phyloP scores from a whole-genome alignment of 2,888 invertebrate genomes.

The Tetragnatha montana region DNA sequence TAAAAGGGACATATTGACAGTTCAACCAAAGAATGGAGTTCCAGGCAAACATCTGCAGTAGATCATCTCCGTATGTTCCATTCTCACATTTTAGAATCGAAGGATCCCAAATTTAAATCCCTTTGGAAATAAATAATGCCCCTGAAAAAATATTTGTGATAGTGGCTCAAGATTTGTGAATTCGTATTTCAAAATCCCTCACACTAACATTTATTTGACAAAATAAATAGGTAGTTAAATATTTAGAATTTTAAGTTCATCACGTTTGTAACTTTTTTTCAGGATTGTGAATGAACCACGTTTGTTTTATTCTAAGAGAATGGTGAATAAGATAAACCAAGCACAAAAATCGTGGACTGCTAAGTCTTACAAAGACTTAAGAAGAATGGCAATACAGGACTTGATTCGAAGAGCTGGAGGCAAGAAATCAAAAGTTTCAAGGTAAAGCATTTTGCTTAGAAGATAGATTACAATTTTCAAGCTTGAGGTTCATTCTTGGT shows the following conservation, averaged over 20 bases:
- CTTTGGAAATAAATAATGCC: background rate
- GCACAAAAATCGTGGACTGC: conserved; percentile 77
- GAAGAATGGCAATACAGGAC: conserved; percentile 75
- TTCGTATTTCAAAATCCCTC: background rate
- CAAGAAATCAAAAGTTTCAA: conserved; percentile 70
- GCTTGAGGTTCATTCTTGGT: too few relatives aligned
- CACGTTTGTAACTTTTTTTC: background rate
- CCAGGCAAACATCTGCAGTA: too few relatives aligned
- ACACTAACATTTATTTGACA: background rate
- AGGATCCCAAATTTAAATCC: background rate
- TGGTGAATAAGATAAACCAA: conserved; percentile 75
- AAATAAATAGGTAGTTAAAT: background rate
- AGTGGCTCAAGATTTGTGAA: too few relatives aligned
- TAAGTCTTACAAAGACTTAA: conserved; percentile 75
- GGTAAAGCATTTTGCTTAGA: conserved; percentile 34
- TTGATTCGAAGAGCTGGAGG: conserved; percentile 77
- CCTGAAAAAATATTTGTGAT: too few relatives aligned
- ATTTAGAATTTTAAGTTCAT: background rate
- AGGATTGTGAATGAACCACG: background rate
- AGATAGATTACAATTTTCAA: too few relatives aligned
- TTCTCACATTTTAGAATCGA: background rate
- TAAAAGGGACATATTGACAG: too few relatives aligned
- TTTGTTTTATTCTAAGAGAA: background rate
- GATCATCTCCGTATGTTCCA: too few relatives aligned
- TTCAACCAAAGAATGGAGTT: too few relatives aligned